Base-by-base conservation (phyloP, 2,888 invertebrate species). In the Iselma pallidipennis region DNA sequence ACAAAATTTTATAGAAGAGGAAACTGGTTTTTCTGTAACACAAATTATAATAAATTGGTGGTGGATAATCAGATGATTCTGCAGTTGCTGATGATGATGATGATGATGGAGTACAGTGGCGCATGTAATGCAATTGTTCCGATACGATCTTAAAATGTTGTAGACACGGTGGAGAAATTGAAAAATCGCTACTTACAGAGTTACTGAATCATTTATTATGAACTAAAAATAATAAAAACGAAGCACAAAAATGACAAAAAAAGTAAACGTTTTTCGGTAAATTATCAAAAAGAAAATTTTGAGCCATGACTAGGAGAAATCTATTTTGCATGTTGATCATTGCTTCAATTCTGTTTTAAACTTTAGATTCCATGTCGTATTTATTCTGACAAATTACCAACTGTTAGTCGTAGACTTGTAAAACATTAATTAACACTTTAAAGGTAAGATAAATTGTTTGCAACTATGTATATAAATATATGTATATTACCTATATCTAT, bases 311-410 rank as follows among this genome's bases (percentile, higher is more conserved):
- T n/a, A n/a, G n/a, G n/a, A n/a, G 33, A 31, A 31, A 12, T 31
- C 12, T 10, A 12, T 31, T 31, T 31, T 31, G 33, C 12, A 71
- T 69, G 71, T 63, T 58, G 37, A 16, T 42, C 37, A 25, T 59
- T 50, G 50, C 55, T 55, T 45, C 51, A 50, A 51, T 56, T 33
- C 55, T 49, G 49, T 51, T 45, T 37, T 37, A 14, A 37, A 37
- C 7, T 16, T 37, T 37, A 37, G 37, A 37, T 16, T 16, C 10
- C 16, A 37, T 37, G 37, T 37, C 37, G 16, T 16, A 9, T 5
- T 7, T 4, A 9, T 37, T 33, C 19, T 37, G 37, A 37, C 37
- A 37, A 37, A 37, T 37, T 37, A 16, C 37, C 37, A 37, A 37
- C 37, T 9, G 16, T 37, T 37, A 37, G 16, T 37, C 37, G 6